These are phyloP conservation scores for Wasmannia auropunctata DNA, from an alignment of 1,140 invertebrate species.

Conservation along the genomic window DNA sequence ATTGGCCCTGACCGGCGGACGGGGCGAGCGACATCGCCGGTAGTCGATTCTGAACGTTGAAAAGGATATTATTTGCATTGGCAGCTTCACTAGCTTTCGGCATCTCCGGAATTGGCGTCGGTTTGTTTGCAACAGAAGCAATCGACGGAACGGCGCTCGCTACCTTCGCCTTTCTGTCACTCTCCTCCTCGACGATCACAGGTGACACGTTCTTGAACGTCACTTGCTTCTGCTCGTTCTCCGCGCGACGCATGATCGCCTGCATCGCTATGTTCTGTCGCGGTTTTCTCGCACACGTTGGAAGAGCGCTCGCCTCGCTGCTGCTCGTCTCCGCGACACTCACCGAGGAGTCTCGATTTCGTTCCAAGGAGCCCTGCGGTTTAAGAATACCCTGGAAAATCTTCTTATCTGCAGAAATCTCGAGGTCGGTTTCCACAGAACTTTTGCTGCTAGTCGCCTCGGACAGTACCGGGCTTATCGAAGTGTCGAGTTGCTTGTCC, in stretches of 20 bases:
- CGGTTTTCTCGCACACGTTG: slow-evolving; percentile 79
- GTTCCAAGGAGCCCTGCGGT: slow-evolving; percentile 89
- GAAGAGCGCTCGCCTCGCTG: slow-evolving; percentile 79
- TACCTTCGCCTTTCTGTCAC: slow-evolving; percentile 52
- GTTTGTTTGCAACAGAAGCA: slow-evolving; percentile 28
- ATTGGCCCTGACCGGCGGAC: slow-evolving; percentile 44
- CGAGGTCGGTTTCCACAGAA: slow-evolving; percentile 75
- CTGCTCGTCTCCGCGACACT: slow-evolving; percentile 63
- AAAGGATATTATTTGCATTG: not conserved
- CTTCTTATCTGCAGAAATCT: slow-evolving; percentile 84
- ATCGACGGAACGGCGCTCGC: not conserved
- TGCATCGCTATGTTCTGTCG: slow-evolving; percentile 91
- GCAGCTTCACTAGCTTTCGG: slow-evolving; percentile 34
- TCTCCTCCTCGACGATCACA: slow-evolving; percentile 73
- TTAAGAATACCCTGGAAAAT: slow-evolving; percentile 88
- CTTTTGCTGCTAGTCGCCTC: slow-evolving; percentile 80
- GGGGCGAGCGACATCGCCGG: slow-evolving; percentile 61
- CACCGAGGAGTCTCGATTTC: slow-evolving; percentile 84
- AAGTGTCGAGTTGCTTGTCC: slow-evolving; percentile 69
- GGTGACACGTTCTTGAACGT: slow-evolving; percentile 81
- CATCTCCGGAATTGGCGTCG: slow-evolving; percentile 26
- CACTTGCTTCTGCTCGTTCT: slow-evolving; percentile 81
- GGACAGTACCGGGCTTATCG: slow-evolving; percentile 79
- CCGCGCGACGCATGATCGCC: slow-evolving; percentile 87
- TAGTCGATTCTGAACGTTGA: slow-evolving; percentile 62